Percentiles rank a stretch among this genome's conserved stretches.
These are phyloP conservation scores for Notospermus geniculatus DNA, from an alignment of 1,140 invertebrate genomes.

Conservation along the genomic window DNA sequence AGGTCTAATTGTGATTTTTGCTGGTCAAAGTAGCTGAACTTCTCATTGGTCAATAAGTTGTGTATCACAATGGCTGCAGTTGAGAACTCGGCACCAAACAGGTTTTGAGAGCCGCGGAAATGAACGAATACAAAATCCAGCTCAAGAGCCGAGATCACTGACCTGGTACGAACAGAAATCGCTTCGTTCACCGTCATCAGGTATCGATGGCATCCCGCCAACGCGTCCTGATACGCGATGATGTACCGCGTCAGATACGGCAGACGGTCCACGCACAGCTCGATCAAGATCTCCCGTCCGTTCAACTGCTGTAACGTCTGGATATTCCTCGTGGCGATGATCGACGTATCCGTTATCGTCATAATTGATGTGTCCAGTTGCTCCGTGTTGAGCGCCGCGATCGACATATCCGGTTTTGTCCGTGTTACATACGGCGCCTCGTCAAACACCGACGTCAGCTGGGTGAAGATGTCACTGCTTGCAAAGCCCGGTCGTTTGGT, in stretches of 20 bases:
- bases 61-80: no score
- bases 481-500: slow-evolving; percentile 48
- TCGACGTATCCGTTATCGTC: slow-evolving; percentile 50
- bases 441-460: slow-evolving; percentile 57
- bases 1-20: no score
- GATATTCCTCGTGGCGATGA: slow-evolving; percentile 63
- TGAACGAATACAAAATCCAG: no score
- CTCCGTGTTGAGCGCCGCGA: slow-evolving; percentile 11
- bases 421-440: slow-evolving; percentile 32
- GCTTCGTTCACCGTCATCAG: no score
- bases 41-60: no score
- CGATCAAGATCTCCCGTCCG: slow-evolving; percentile 76
- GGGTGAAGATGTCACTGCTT: slow-evolving; percentile 55
- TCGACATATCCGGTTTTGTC: slow-evolving; percentile 26
- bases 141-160: no score
- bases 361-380: slow-evolving; percentile 7
- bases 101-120: no score
- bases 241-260: slow-evolving; percentile 74
- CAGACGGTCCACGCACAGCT: slow-evolving; percentile 70
- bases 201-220: slow-evolving; percentile 60
- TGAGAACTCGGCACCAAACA: no score
- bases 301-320: slow-evolving; percentile 67
- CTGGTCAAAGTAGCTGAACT: no score
- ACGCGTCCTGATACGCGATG: slow-evolving; percentile 68
- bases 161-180: no score